Percentiles rank a stretch among this genome's conserved stretches.
These are phyloP conservation scores for Penelope pileata DNA, from an alignment of 2,113 vertebrate species.

Conservation along the genomic window DNA sequence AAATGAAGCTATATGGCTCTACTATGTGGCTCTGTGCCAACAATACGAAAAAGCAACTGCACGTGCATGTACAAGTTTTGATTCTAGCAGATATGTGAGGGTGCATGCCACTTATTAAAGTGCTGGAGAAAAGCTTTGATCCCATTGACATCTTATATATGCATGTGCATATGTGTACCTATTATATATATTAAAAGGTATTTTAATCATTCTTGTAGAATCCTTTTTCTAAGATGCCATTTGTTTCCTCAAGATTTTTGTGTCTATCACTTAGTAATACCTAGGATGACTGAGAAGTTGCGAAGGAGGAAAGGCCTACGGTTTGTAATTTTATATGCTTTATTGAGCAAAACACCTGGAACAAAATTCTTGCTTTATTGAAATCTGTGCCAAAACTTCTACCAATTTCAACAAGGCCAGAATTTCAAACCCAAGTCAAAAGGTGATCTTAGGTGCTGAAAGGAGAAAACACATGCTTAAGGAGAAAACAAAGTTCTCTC, in stretches of 20 bases:
- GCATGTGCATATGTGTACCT: not conserved
- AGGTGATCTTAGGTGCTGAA: slow-evolving; percentile 47
- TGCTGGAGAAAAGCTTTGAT: slow-evolving; percentile 67
- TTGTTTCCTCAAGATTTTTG: slow-evolving; percentile 26
- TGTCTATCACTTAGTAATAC: slow-evolving; percentile 17
- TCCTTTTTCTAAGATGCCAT: slow-evolving; percentile 8
- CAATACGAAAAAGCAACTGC: slow-evolving; percentile 52
- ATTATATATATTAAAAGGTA: slow-evolving; percentile 22
- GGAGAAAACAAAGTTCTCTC: not conserved
- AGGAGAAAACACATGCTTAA: slow-evolving; percentile 38
- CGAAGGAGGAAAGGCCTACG: slow-evolving; percentile 7
- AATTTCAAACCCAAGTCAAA: slow-evolving; percentile 57
- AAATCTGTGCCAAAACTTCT: slow-evolving; percentile 53
- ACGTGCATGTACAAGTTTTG: slow-evolving; percentile 28
- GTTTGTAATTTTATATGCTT: slow-evolving; percentile 46
- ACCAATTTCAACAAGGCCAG: slow-evolving; percentile 31
- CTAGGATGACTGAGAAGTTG: slow-evolving; percentile 31
- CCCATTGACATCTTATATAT: slow-evolving; percentile 8
- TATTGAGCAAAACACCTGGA: slow-evolving; percentile 53
- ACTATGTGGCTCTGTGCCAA: slow-evolving; percentile 48
- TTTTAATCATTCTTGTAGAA: slow-evolving; percentile 25
- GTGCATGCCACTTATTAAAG: slow-evolving; percentile 54
- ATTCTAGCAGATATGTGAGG: slow-evolving; percentile 50
- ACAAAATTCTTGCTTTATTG: slow-evolving; percentile 4
- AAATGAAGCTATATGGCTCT: slow-evolving; percentile 34